phyloP scores from a whole-genome alignment of 1,140 invertebrate genomes.

The Nephila pilipes region DNA sequence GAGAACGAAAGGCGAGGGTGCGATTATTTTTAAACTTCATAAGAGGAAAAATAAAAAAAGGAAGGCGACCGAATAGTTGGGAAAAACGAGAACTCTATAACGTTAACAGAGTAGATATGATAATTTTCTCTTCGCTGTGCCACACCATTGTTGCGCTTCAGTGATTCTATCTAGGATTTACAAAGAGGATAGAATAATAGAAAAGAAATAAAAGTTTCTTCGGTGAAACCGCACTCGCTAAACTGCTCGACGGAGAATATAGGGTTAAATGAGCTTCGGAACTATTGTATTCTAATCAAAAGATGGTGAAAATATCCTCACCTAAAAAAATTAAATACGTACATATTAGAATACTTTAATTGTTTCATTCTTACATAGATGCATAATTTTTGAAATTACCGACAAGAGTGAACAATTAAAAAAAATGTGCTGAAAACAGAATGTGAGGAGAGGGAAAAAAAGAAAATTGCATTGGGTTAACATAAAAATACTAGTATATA shows the following conservation, averaged over 20 bases:
- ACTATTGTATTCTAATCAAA: neutral
- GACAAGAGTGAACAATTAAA: too few relatives aligned
- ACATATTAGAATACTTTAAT: too few relatives aligned
- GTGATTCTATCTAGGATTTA: neutral
- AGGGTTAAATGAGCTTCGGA: too few relatives aligned
- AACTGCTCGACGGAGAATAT: neutral
- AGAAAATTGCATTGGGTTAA: too few relatives aligned
- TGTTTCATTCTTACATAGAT: too few relatives aligned
- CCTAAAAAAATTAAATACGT: too few relatives aligned
- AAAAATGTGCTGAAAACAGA: too few relatives aligned
- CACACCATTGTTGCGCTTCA: constrained; percentile 10
- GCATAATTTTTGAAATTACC: too few relatives aligned
- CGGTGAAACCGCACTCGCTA: neutral
- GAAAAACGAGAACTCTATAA: constrained; percentile 7
- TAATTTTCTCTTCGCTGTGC: constrained; percentile 3
- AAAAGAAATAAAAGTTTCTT: neutral
- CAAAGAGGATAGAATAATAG: too few relatives aligned
- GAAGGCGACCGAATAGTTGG: neutral
- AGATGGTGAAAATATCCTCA: neutral
- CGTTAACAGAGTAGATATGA: constrained; percentile 59
- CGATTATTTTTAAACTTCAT: constrained; percentile 76
- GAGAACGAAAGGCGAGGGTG: constrained; percentile 54
- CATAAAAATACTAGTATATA: too few relatives aligned
- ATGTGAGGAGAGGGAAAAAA: too few relatives aligned
- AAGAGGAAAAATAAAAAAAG: constrained; percentile 1